Base-by-base conservation (phyloP, 2,888 invertebrate genomes). In the Thysanoteuthis rhombus region DNA sequence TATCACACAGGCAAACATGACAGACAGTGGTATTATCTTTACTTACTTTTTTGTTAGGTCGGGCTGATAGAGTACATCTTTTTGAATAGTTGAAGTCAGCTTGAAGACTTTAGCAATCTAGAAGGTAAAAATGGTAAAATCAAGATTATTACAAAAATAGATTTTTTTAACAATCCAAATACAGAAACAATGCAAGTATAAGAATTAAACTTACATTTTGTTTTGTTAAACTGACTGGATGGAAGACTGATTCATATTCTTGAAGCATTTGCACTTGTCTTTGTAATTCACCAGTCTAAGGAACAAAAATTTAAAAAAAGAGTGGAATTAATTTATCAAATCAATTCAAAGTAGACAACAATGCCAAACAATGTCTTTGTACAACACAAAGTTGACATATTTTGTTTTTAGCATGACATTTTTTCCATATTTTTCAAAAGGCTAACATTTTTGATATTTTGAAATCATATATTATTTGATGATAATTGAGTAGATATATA, bases 141-240 rank as follows among this genome's bases (percentile, higher is more conserved):
- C 47, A 22, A 28, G 25, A 25, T 25, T 28, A 22, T 52, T 52
- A 52, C 52, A 52, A 52, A 52, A 52, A 52, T 52, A 25, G 25
- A 52, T 25, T 25, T 25, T 25, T 52, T 5, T 5, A 25, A 22
- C 52, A 22, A 5, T 5, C 6, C 52, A 52, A 47, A 19, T 22
- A 3, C 19, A 42, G 42, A 42, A 42, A 42, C 10, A 42, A 47
- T 47, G 47, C 22, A 22, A 22, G 3, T 52, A 22, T 25, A 25
- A 52, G 52, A 52, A 52, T 52, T 52, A 12, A 39, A 36, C 47
- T 93, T 93, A 93, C 94, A 38, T 94, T 89, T 52, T 93, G 39
- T 89, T 52, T 93, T 16, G 93, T 58, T 38, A 93, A 58, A 39
- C 89, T 38, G 89, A 94, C 38, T 42, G 94, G 94, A 93, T 94